Conservation (phyloP, 2,797 vertebrate genomes). For the Poecilia picta region DNA sequence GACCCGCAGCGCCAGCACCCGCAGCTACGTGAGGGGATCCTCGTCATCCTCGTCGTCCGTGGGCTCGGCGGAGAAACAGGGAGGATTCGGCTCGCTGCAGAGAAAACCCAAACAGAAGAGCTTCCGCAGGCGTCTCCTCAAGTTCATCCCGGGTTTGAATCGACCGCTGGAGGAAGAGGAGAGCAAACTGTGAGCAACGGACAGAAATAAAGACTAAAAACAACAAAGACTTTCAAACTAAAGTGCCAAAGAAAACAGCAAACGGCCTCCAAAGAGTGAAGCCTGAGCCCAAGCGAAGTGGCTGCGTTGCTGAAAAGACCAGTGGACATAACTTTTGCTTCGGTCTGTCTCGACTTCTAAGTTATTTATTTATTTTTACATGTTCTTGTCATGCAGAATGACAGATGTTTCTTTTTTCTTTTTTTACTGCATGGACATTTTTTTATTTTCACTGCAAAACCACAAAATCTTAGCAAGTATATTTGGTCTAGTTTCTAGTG, state of each 20-base stretch:
- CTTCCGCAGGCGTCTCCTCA: conserved; percentile 89
- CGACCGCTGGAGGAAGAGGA: conserved; percentile 94
- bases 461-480: no score
- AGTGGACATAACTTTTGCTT: conserved; percentile 50
- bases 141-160: conserved; percentile 96
- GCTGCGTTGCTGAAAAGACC: conserved; percentile 17
- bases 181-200: conserved; percentile 87
- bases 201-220: conserved; percentile 49
- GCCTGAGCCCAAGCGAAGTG: conserved; percentile 52
- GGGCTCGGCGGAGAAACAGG: conserved; percentile 67
- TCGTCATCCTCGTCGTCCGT: conserved; percentile 60
- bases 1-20: conserved; percentile 89
- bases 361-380: conserved; percentile 85
- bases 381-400: conserved; percentile 57
- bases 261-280: conserved; percentile 41
- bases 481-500: no score
- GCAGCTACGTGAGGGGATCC: conserved; percentile 74
- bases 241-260: conserved; percentile 55
- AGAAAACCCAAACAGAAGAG: conserved; percentile 90
- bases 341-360: conserved; percentile 62
- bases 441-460: conserved; percentile 17
- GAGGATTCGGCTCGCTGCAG: conserved; percentile 74
- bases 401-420: conserved; percentile 33
- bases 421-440: conserved; percentile 45
- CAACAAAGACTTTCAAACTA: conserved; percentile 26